Conservation (phyloP, 2,888 invertebrate genomes). For the Tiliacea citrago region DNA sequence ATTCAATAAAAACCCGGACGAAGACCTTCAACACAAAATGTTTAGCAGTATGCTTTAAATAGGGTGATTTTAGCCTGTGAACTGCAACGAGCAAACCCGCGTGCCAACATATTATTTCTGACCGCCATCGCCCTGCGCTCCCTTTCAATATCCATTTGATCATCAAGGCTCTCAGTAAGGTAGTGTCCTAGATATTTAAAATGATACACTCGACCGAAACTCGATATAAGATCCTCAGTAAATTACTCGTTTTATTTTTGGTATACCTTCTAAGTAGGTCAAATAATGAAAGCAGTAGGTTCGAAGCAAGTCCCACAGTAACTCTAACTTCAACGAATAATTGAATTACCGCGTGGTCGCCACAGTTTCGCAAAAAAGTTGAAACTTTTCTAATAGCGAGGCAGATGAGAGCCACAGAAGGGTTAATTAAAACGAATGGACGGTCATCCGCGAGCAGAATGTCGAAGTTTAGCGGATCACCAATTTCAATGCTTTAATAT, state of each 20-base stretch:
- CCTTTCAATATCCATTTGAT: too few species aligned
- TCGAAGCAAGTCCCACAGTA: constrained; percentile 68
- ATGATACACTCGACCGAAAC: too few species aligned
- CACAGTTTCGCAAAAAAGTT: constrained; percentile 75
- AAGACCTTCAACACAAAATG: too few species aligned
- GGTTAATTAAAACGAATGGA: constrained; percentile 90
- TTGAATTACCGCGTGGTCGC: constrained; percentile 81
- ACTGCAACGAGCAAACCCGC: too few species aligned
- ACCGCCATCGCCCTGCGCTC: too few species aligned
- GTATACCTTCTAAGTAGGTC: constrained; percentile 36
- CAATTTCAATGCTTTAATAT: constrained; percentile 90
- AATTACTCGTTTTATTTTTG: constrained; percentile 19
- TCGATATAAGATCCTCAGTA: constrained; percentile 36
- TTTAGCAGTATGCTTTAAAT: too few species aligned
- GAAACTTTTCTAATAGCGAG: constrained; percentile 81
- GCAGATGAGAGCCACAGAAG: constrained; percentile 83
- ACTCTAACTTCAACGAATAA: constrained; percentile 76
- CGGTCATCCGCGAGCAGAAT: constrained; percentile 86
- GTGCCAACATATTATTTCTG: too few species aligned
- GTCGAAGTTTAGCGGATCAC: constrained; percentile 90
- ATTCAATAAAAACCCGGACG: too few species aligned
- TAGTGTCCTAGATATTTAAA: too few species aligned
- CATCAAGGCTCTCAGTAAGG: too few species aligned
- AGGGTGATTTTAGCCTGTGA: too few species aligned
- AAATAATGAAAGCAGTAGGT: constrained; percentile 40